A percentile compares a stretch with the other conserved stretches of the same genome.
Conservation (phyloP, 2,113 vertebrate genomes). For the Copsychus sechellarum region DNA sequence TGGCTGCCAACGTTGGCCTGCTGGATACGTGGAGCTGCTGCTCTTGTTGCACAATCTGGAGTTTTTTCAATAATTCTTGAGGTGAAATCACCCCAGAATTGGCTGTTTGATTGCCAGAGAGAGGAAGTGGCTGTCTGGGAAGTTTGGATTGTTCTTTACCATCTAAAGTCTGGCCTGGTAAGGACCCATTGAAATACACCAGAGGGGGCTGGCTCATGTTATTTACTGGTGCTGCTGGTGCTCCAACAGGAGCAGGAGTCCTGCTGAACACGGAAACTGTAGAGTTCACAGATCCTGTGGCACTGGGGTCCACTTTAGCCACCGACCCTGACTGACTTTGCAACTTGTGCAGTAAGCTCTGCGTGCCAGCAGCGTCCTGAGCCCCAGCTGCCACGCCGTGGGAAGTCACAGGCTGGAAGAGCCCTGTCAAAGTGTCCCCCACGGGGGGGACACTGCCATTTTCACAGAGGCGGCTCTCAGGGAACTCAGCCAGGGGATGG, state of each 20-base stretch:
- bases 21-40: constrained; percentile 74
- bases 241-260: background rate
- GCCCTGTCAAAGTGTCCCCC: constrained; percentile 71
- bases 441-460: constrained; percentile 56
- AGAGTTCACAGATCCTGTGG: background rate
- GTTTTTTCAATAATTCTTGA: constrained; percentile 87
- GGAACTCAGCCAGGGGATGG: constrained; percentile 81
- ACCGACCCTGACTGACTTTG: background rate
- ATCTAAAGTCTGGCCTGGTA: constrained; percentile 48
- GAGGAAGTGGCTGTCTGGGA: constrained; percentile 7
- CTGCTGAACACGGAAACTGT: constrained; percentile 6
- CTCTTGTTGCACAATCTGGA: constrained; percentile 88
- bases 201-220: constrained; percentile 58
- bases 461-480: constrained; percentile 78
- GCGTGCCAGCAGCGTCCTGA: constrained; percentile 19
- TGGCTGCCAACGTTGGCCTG: constrained; percentile 82
- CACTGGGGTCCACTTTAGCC: background rate
- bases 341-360: constrained; percentile 64
- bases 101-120: constrained; percentile 46
- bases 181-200: constrained; percentile 66
- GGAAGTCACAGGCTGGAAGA: constrained; percentile 71
- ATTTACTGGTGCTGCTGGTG: background rate
- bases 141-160: constrained; percentile 57
- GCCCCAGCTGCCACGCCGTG: background rate
- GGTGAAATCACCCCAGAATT: constrained; percentile 80